Percentiles rank a stretch among this genome's conserved stretches.
These are phyloP conservation scores for Pseudonaja textilis DNA, from an alignment of 2,113 vertebrate genomes.

Conservation along the genomic window DNA sequence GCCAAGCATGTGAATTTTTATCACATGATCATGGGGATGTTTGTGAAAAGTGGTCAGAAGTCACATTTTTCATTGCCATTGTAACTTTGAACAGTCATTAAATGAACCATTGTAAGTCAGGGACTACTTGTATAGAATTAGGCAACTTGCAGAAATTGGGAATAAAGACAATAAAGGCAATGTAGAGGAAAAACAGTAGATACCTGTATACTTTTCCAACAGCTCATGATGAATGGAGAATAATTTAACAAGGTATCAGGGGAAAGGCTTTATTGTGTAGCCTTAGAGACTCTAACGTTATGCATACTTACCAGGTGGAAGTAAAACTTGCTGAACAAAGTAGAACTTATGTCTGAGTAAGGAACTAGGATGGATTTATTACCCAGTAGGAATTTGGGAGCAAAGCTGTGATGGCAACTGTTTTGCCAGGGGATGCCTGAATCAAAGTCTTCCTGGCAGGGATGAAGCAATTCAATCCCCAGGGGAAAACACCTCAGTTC, in stretches of 20 bases:
- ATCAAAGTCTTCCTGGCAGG: constrained; percentile 12
- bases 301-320: background rate
- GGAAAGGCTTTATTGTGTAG: background rate
- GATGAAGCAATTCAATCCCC: constrained; percentile 13
- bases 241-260: background rate
- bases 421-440: background rate
- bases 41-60: background rate
- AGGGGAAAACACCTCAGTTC: constrained; percentile 5
- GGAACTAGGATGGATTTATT: background rate
- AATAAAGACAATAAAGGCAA: background rate
- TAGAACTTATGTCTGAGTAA: background rate
- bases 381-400: background rate
- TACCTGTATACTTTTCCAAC: background rate
- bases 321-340: background rate
- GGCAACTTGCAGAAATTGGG: background rate
- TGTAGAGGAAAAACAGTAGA: background rate
- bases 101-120: background rate
- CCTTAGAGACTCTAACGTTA: background rate
- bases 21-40: background rate
- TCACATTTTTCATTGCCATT: background rate
- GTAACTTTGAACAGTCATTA: background rate
- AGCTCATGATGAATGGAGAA: background rate
- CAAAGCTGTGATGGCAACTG: background rate
- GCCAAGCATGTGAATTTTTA: background rate
- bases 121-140: background rate